These are phyloP conservation scores for Clarias magur DNA, from an alignment of 2,113 vertebrate genomes.

Conservation along the genomic window DNA sequence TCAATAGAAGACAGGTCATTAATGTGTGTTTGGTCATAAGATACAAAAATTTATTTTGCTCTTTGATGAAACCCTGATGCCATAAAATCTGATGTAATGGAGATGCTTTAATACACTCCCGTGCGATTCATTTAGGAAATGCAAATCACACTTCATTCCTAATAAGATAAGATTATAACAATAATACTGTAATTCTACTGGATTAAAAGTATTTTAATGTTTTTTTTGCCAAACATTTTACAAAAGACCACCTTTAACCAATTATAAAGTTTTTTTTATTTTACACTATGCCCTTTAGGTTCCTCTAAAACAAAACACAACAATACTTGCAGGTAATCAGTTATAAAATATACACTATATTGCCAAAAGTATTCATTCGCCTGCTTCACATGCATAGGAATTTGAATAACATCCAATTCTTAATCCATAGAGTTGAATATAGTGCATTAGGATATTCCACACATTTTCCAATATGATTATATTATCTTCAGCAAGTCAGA, in stretches of 20 bases:
- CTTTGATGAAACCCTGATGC: background rate
- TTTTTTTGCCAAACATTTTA: background rate
- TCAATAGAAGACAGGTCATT: background rate
- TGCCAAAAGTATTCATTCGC: too few species aligned
- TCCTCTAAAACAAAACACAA: background rate
- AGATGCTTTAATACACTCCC: background rate
- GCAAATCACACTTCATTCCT: slow-evolving; percentile 1
- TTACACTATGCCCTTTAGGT: background rate
- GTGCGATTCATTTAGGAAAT: background rate
- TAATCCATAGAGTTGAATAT: too few species aligned
- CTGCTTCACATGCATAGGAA: too few species aligned
- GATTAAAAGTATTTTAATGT: background rate
- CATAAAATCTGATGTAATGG: background rate
- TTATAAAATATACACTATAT: background rate
- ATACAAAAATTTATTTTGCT: background rate
- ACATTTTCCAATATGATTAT: background rate
- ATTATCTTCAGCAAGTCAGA: background rate
- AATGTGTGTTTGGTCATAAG: background rate
- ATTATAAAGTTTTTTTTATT: background rate
- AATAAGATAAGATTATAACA: background rate
- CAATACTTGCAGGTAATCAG: background rate
- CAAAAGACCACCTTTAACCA: background rate
- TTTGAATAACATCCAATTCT: too few species aligned
- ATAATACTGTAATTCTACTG: background rate
- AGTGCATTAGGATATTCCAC: background rate